Base-by-base conservation (phyloP, 1,140 invertebrate genomes). In the Drosophila mauritiana region DNA sequence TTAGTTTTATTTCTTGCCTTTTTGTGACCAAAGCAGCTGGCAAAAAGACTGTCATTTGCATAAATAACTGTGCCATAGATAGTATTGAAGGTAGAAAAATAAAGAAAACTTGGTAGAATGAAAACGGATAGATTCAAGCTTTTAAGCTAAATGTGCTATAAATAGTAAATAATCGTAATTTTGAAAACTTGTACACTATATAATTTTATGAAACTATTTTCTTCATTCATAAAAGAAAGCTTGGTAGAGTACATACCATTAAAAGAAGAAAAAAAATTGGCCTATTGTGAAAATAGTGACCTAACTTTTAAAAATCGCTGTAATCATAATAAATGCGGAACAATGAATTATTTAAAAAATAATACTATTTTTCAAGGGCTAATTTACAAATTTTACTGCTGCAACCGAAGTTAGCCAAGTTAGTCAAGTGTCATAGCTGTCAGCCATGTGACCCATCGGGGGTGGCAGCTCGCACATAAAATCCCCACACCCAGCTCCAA, bases 401-500 rank as follows among this genome's bases (percentile, higher is more conserved):
- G 4, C 20, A 20, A 36, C 31, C 22, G 12, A 10, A 39, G n/a
- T 45, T 70, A 31, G 22, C 13, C 36, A 37, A 37, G 10, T 59
- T 37, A 52, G 31, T 40, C 31, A 48, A 49, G 57, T 78, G 70
- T 17, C 45, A 48, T 62, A 63, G 46, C 48, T 59, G 31, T 56
- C 59, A 80, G 64, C 52, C 49, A 58, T 53, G 54, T 40, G 48
- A 53, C 42, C 34, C 13, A 4, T 45, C 20, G 40, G 46, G 77
- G 54, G 54, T 59, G 74, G 72, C 40, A 42, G 45, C 62, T 82
- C 51, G 46, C 80, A 82, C 51, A 54, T n/a, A 46, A 78, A 58
- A 46, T 37, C 34, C 25, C 45, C 39, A 51, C 55, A 12, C 69
- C 46, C 54, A 39, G 31, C 67, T 39, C 25, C 7, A 12, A 40